Conservation (phyloP, 2,113 vertebrate species). For the Elgaria multicarinata region DNA sequence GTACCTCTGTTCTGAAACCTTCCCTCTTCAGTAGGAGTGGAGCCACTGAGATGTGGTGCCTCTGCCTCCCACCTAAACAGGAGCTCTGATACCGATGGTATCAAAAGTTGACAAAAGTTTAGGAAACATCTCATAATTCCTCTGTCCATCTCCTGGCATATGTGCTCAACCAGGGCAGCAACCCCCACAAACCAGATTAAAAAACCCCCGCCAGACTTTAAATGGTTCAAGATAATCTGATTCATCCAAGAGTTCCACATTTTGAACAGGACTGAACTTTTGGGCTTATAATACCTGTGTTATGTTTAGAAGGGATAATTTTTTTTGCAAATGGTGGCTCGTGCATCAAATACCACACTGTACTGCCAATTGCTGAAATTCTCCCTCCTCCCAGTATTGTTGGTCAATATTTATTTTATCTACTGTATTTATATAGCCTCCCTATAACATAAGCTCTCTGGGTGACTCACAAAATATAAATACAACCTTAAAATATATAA, state of each 20-base stretch:
- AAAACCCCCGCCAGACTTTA: neutral
- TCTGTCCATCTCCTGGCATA: neutral
- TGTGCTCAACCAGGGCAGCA: neutral
- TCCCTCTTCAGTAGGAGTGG: neutral
- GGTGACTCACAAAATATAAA: neutral
- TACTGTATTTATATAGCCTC: neutral
- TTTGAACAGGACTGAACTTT: neutral
- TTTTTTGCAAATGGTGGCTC: neutral
- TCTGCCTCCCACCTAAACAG: neutral
- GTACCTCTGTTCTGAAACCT: neutral
- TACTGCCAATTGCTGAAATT: neutral
- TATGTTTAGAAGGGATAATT: conserved; percentile 3
- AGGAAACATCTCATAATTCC: neutral
- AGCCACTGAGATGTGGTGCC: neutral
- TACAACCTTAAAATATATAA: neutral
- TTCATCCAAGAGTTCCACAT: neutral
- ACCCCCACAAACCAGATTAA: neutral
- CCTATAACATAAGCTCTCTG: neutral
- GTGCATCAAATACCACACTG: neutral
- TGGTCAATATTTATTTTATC: neutral
- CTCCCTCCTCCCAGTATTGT: neutral
- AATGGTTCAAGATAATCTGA: neutral
- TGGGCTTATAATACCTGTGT: neutral
- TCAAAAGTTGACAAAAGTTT: neutral
- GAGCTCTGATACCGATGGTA: neutral